Percentiles rank a stretch among this genome's conserved stretches.
Evolutionary conservation across 2,888 invertebrate species (phyloP).

Genomic region (Caenorhabditis becei): DNA sequence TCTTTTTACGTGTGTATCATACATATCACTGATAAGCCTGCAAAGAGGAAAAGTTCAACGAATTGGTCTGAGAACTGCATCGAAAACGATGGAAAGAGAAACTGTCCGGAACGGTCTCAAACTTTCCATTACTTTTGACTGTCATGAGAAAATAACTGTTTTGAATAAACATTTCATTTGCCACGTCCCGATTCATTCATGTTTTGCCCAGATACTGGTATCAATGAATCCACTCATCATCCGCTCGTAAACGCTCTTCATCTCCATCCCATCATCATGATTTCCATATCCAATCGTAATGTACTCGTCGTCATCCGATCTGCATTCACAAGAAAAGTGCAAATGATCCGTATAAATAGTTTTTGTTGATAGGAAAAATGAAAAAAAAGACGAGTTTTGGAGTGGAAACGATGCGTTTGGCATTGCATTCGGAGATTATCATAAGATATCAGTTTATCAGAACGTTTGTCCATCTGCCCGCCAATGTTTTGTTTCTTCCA

Average conservation of each 20-base stretch:
- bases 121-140: slow-evolving; percentile 9
- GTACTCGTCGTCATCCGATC: slow-evolving; percentile 31
- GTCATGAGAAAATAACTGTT: too few relatives aligned
- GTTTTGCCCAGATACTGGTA: not conserved
- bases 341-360: slow-evolving; percentile 40
- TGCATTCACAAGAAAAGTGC: slow-evolving; percentile 18
- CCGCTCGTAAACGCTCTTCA: slow-evolving; percentile 29
- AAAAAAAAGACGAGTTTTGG: slow-evolving; percentile 52
- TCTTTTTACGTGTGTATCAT: slow-evolving; percentile 17
- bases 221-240: slow-evolving; percentile 14
- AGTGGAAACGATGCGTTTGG: not conserved
- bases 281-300: slow-evolving; percentile 33
- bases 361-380: slow-evolving; percentile 14
- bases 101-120: not conserved
- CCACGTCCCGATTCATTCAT: not conserved
- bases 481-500: slow-evolving; percentile 50
- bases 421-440: slow-evolving; percentile 37
- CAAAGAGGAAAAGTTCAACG: slow-evolving; percentile 17
- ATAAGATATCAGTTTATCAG: slow-evolving; percentile 54
- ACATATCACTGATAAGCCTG: slow-evolving; percentile 19
- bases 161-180: not conserved
- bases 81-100: not conserved
- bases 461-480: slow-evolving; percentile 47
- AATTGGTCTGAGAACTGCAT: not conserved
- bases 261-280: slow-evolving; percentile 4